Evolutionary conservation across 1,140 invertebrate genomes (phyloP).

Genomic region (Teleopsis dalmanni): DNA sequence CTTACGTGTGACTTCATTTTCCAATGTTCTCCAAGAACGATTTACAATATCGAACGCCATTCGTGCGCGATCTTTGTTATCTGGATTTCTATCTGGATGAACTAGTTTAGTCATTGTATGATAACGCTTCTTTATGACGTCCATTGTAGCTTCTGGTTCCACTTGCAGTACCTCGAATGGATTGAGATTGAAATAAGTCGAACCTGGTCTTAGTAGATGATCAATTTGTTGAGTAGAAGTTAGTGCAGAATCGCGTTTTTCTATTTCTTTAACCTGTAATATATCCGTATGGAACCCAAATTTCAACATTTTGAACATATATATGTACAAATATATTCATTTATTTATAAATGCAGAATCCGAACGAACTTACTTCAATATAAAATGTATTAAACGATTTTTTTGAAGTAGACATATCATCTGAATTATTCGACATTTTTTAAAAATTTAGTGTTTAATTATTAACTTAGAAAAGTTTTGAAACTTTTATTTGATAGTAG

Average conservation of each 20-base stretch:
- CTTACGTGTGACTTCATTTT: slow-evolving; percentile 88
- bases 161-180: slow-evolving; percentile 94
- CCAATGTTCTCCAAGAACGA: slow-evolving; percentile 91
- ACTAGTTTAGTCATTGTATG: slow-evolving; percentile 92
- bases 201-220: slow-evolving; percentile 81
- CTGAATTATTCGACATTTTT: slow-evolving; percentile 25
- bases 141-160: slow-evolving; percentile 78
- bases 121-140: slow-evolving; percentile 96
- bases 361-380: slow-evolving; percentile 36
- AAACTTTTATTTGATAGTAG: too few species aligned
- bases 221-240: slow-evolving; percentile 95
- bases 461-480: too few species aligned
- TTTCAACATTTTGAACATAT: background rate
- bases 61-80: slow-evolving; percentile 91
- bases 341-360: background rate
- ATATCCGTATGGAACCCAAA: slow-evolving; percentile 11
- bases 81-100: slow-evolving; percentile 73
- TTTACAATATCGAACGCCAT: slow-evolving; percentile 92
- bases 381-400: slow-evolving; percentile 43
- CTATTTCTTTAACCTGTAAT: slow-evolving; percentile 46
- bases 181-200: slow-evolving; percentile 94
- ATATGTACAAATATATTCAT: background rate
- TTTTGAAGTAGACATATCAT: slow-evolving; percentile 31
- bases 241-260: slow-evolving; percentile 50
- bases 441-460: too few species aligned